Evolutionary conservation across 2,113 vertebrate species (phyloP).

Genomic region (Daphoenositta chrysoptera): DNA sequence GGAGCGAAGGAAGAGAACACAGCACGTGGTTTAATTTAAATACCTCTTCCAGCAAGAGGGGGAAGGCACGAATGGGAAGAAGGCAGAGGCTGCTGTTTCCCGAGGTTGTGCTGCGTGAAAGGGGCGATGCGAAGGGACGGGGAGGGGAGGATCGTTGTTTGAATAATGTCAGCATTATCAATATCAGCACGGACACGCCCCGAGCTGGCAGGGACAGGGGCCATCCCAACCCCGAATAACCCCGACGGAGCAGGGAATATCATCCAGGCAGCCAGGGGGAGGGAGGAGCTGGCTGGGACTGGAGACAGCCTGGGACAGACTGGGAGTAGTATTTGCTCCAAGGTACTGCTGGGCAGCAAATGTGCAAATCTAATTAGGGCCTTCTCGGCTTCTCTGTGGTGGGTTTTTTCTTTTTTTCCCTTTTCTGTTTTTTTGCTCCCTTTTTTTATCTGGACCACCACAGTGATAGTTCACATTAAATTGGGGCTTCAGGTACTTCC

Average conservation of each 20-base stretch:
- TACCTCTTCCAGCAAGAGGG: neutral
- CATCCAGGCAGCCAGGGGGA: neutral
- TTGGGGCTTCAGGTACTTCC: neutral
- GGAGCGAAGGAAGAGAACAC: neutral
- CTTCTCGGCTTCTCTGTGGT: neutral
- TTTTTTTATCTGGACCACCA: neutral
- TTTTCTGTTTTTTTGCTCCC: accelerated
- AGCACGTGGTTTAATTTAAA: slow-evolving; percentile 2
- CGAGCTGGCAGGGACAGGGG: slow-evolving; percentile 26
- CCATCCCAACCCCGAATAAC: neutral
- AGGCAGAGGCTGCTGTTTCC: slow-evolving; percentile 29
- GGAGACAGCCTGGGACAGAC: neutral
- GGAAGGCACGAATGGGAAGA: neutral
- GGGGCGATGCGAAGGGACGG: slow-evolving; percentile 2
- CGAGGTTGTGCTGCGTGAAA: slow-evolving; percentile 1
- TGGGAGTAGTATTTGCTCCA: neutral
- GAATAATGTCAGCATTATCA: slow-evolving; percentile 56
- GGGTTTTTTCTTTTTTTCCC: neutral
- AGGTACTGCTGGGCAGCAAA: neutral
- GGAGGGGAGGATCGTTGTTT: slow-evolving; percentile 39
- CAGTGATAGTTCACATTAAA: neutral
- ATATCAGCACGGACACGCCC: slow-evolving; percentile 49
- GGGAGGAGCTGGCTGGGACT: neutral
- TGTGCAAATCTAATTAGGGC: neutral
- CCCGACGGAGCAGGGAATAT: slow-evolving; percentile 24